Evolutionary conservation across 92 coral and sea anemone genomes (phyloP), one percentile per base, ranked within the genome.

Genomic region (Phenganax subtilis): DNA sequence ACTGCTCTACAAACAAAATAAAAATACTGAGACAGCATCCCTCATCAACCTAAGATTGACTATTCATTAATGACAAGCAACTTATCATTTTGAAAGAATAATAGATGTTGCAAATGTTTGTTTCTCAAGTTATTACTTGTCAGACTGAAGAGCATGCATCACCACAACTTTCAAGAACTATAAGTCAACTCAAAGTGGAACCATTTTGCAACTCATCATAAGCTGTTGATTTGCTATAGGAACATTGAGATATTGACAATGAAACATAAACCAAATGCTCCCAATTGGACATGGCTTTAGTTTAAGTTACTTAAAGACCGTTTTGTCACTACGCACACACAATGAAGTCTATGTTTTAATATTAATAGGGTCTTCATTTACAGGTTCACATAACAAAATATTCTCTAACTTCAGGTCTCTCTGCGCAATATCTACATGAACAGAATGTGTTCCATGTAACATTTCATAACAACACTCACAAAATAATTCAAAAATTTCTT

Each of bases 371-470:
- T 94, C 98, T 80, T 90, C 93, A 20, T 86, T 89, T 25, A 88
- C 89, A 67, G 98, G 98, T 67, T 94, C 87, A 80, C 98, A 87
- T 29, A 94, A 88, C 71, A 94, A 96, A 84, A 94, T 94, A 85
- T 94, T 94, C 85, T 94, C 98, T 78, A 94, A 84, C 76, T 94
- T 94, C 72, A 94, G 79, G 74, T 94, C 98, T 79, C 98, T 85
- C 74, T 94, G 98, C 55, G 92, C 98, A 82, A 94, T 94, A 84
- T 94, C 98, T 93, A 78, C 12, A 84, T 74, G 54, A 51, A 55
- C 17, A 56, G 44, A 12, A 56, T 14, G 5, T 15, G n/a, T 29
- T 1, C 10, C 14, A 15, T 51, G 30, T 5, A 16, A 3, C 54
- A 25, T 25, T 17, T 59, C 37, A 20, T 28, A 77, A 54, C 5